Percentiles rank a stretch among this genome's conserved stretches.
These are phyloP conservation scores for Sandelia bainsii DNA, from an alignment of 2,797 vertebrate species.

Conservation along the genomic window DNA sequence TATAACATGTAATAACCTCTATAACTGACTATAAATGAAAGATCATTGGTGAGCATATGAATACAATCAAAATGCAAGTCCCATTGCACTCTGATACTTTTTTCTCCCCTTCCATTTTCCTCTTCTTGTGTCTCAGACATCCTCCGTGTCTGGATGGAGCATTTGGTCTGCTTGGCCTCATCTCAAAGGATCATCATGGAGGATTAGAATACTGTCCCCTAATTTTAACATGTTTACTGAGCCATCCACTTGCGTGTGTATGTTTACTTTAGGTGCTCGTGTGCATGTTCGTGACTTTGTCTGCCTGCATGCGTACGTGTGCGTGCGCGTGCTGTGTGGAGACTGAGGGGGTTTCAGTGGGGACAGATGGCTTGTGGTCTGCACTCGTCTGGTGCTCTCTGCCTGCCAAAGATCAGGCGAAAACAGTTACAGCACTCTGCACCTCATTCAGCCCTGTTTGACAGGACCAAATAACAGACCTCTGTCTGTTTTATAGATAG, in stretches of 20 bases:
- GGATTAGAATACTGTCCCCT: slow-evolving; percentile 44
- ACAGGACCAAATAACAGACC: slow-evolving; percentile 46
- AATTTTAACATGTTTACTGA: slow-evolving; percentile 56
- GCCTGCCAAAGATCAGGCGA: slow-evolving; percentile 78
- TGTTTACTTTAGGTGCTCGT: slow-evolving; percentile 26
- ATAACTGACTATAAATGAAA: slow-evolving; percentile 41
- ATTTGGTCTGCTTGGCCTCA: slow-evolving; percentile 43
- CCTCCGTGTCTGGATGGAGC: slow-evolving; percentile 22
- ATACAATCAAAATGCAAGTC: no score
- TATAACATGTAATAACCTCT: slow-evolving; percentile 38
- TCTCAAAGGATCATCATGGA: slow-evolving; percentile 30
- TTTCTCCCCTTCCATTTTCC: not conserved
- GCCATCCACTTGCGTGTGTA: slow-evolving; percentile 6
- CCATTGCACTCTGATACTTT: not conserved
- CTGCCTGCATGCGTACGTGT: slow-evolving; percentile 17
- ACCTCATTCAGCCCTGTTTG: slow-evolving; percentile 37
- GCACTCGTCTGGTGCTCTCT: slow-evolving; percentile 71
- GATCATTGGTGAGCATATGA: slow-evolving; percentile 4
- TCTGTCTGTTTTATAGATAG: slow-evolving; percentile 49
- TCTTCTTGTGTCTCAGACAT: slow-evolving; percentile 7
- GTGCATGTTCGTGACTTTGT: slow-evolving; percentile 15
- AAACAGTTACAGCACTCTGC: slow-evolving; percentile 56
- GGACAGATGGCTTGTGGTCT: slow-evolving; percentile 80
- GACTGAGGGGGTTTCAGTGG: slow-evolving; percentile 50
- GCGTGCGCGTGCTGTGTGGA: slow-evolving; percentile 29